Conservation (phyloP, 2,113 vertebrate species). For the Nothocercus nigrocapillus region DNA sequence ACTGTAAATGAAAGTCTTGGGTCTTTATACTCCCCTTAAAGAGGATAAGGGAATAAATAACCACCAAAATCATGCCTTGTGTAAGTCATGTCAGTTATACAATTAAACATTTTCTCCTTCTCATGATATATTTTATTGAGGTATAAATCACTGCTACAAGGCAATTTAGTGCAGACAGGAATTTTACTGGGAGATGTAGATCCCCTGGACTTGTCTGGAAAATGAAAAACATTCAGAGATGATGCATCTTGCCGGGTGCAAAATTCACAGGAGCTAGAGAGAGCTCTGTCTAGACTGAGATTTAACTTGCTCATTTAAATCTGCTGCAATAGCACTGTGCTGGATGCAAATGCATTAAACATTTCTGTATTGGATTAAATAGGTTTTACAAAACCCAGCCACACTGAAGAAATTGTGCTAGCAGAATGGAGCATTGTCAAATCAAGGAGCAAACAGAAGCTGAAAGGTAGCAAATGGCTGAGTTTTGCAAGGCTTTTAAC, state of each 20-base stretch:
- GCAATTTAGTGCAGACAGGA: constrained; percentile 59
- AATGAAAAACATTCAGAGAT: constrained; percentile 61
- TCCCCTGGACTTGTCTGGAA: constrained; percentile 65
- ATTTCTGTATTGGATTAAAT: constrained; percentile 52
- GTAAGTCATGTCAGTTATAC: constrained; percentile 2
- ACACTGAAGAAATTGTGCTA: constrained; percentile 14
- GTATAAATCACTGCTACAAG: constrained; percentile 66
- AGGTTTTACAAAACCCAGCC: constrained; percentile 20
- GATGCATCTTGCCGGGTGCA: constrained; percentile 9
- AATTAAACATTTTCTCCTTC: constrained; percentile 60
- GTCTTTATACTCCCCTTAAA: background rate
- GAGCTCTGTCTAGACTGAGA: constrained; percentile 48
- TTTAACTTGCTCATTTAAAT: constrained; percentile 61
- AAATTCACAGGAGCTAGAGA: constrained; percentile 14
- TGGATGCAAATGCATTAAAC: constrained; percentile 4
- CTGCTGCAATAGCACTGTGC: background rate
- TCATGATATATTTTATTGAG: constrained; percentile 44
- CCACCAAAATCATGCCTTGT: background rate
- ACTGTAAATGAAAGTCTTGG: background rate
- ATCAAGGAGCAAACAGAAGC: constrained; percentile 20
- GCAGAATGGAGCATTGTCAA: constrained; percentile 24
- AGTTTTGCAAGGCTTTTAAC: background rate
- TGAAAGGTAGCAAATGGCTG: background rate
- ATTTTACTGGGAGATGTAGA: constrained; percentile 49
- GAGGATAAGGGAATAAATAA: constrained; percentile 17